Base-by-base conservation (phyloP, 1,140 invertebrate species). In the Eurosta solidaginis region DNA sequence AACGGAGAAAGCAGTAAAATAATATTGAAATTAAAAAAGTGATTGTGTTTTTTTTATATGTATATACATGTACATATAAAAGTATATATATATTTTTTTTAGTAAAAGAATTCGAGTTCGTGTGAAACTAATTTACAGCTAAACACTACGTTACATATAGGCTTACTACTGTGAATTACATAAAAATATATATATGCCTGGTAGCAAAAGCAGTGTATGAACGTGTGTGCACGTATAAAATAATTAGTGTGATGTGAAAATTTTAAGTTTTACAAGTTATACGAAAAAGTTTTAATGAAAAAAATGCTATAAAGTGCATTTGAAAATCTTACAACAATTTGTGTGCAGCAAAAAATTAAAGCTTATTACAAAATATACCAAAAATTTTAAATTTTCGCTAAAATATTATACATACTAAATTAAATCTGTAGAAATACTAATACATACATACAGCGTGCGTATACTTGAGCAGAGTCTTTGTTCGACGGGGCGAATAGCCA, bases 11-110 rank as follows among this genome's bases (percentile, higher is more conserved):
- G 76, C 29, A 74, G 59, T 78, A 49, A 78, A 77, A 4, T 52
- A 77, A 77, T 77, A 77, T 79, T 83, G 85, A 84, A 82, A 82
- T 80, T 79, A 76, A 63, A 33, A n/a, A 78, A 68, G 33, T 22
- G 33, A 68, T 40, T 68, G 59, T 68, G 59, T 54, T 12, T 68
- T 68, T 68, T 54, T 17, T 54, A 12, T 54, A 1, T 54, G 22
- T 33, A 25, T 22, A 14, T 33, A 33, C 14, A n/a, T n/a, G n/a
- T n/a, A n/a, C n/a, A n/a, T n/a, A n/a, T n/a, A n/a, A n/a, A n/a
- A n/a, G n/a, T n/a, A n/a, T n/a, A n/a, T n/a, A n/a, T 40, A 22
- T 40, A 68, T 40, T 68, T 40, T 17, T 33, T 7, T 22, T 20
- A 68, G n/a, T 40, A 59, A 59, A 59, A 59, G 33, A 68, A 68